A percentile compares a stretch with the other conserved stretches of the same genome.
These are phyloP conservation scores for Stratiolaelaps scimitus DNA, from an alignment of 1,140 invertebrate genomes.

Conservation along the genomic window DNA sequence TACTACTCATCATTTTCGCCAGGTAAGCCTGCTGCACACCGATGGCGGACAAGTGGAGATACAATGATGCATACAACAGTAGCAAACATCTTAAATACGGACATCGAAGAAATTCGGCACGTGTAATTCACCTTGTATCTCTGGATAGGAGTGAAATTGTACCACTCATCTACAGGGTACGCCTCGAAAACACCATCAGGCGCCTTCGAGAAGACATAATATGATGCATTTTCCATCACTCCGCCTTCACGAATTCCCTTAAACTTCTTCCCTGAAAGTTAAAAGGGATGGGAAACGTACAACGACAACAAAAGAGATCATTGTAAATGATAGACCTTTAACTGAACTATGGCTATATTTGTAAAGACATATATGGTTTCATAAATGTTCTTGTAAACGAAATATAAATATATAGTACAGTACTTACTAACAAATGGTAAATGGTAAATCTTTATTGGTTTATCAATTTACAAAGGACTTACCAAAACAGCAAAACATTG, in stretches of 20 bases:
- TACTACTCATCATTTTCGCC: no score
- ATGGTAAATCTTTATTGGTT: no score
- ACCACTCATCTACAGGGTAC: conserved; percentile 84
- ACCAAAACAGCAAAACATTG: no score
- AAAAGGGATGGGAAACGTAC: conserved; percentile 24
- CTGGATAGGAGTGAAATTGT: conserved; percentile 65
- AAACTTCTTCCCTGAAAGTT: conserved; percentile 46
- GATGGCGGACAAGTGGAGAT: no score
- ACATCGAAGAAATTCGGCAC: no score
- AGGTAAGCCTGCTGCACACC: no score
- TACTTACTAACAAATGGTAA: no score
- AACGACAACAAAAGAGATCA: conserved; percentile 1
- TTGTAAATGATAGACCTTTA: conserved; percentile 6
- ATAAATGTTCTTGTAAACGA: conserved; percentile 27
- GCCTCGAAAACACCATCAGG: conserved; percentile 87
- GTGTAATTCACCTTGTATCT: conserved; percentile 55
- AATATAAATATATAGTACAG: conserved; percentile 13
- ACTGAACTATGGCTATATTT: not conserved
- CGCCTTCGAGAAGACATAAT: conserved; percentile 90
- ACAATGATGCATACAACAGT: no score
- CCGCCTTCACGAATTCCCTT: conserved; percentile 82
- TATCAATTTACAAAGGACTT: no score
- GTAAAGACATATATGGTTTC: not conserved
- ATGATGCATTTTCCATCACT: conserved; percentile 83
- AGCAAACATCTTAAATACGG: no score